Evolutionary conservation across 2,113 vertebrate genomes (phyloP), one percentile per base, ranked within the genome.

Genomic region (Microcebus tavaratra): DNA sequence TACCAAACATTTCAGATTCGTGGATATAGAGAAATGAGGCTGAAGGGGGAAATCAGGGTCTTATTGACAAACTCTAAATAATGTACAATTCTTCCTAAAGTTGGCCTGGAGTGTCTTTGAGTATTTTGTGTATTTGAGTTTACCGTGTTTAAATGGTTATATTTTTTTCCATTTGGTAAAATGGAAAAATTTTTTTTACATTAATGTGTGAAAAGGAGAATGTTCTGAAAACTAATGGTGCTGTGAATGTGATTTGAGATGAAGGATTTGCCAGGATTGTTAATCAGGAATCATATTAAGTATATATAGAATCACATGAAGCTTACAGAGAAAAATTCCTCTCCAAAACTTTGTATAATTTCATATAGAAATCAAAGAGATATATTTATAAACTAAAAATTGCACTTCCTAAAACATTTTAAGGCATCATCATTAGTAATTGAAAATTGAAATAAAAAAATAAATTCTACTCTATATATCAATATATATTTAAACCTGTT

Each of bases 381-480:
- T 95, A 25, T 67, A 57, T 42, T 87, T 68, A 59, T 67, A 29
- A 78, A 29, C 10, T 21, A 13, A 70, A 39, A 73, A 11, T 12
- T 48, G 4, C 12, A 78, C 63, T 95, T 92, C 11, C 61, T 84
- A 13, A 67, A 76, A 31, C 11, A 65, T 25, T 84, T 92, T 45
- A 94, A 95, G 36, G 20, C 9, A 85, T 81, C 21, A 31, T 94
- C 63, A 59, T 27, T 81, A 5, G 78, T 82, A 50, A 81, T n/a
- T 63, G 36, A 90, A 96, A 59, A 48, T 45, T 82, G 20, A 97
- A 75, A 87, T n/a, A 79, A 81, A 61, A 61, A 39, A 36, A 36
- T 25, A 23, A 31, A 55, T 89, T 53, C 31, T 8, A 53, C 59
- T 1, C 17, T 18, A 39, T 34, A 5, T 45, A 53, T 88, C 34